phyloP scores from a whole-genome alignment of 2,888 invertebrate species.

The Caenorhabditis doughertyi region DNA sequence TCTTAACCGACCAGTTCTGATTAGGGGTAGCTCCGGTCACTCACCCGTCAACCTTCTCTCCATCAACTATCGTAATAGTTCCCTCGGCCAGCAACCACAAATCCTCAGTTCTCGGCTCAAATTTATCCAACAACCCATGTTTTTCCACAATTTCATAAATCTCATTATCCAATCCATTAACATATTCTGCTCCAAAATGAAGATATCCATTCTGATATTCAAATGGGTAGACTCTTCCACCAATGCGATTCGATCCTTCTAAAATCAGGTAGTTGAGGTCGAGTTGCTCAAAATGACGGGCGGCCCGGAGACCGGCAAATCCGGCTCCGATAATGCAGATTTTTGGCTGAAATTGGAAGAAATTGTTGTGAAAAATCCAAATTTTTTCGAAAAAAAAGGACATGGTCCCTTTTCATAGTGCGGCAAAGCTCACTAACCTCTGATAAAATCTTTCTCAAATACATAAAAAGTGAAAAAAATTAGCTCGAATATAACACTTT shows the following conservation, averaged over 20 bases:
- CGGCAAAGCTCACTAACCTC: too few species aligned
- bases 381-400: too few species aligned
- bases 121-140: slow-evolving; percentile 11
- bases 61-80: slow-evolving; percentile 53
- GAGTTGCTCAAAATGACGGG: slow-evolving; percentile 58
- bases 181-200: slow-evolving; percentile 79
- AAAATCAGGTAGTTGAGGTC: slow-evolving; percentile 63
- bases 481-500: too few species aligned
- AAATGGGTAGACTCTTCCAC: slow-evolving; percentile 77
- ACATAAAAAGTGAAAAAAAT: too few species aligned
- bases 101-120: slow-evolving; percentile 30
- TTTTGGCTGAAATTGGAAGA: slow-evolving; percentile 16
- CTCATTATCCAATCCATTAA: slow-evolving; percentile 78
- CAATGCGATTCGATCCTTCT: slow-evolving; percentile 76
- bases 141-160: slow-evolving; percentile 74
- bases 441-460: too few species aligned
- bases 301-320: slow-evolving; percentile 67
- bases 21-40: background rate
- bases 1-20: background rate
- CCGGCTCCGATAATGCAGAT: slow-evolving; percentile 68
- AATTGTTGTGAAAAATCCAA: too few species aligned
- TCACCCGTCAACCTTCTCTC: slow-evolving; percentile 52
- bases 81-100: slow-evolving; percentile 45
- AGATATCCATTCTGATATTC: slow-evolving; percentile 71
- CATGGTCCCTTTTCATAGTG: too few species aligned